Conservation (phyloP, 1,140 invertebrate species). For the Drosophila kurseongensis region DNA sequence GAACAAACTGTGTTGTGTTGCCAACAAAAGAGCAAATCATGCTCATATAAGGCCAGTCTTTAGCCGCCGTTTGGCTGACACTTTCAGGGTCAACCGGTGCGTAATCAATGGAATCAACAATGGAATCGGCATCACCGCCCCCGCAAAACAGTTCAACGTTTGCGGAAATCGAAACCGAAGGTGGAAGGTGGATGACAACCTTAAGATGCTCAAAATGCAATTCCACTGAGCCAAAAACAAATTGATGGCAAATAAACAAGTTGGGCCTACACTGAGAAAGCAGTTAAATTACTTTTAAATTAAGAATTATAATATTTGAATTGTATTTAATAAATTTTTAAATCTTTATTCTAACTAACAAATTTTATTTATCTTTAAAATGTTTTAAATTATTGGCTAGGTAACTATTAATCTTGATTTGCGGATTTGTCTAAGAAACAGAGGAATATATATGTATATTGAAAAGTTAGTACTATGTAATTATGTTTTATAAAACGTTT, state of each 20-base stretch:
- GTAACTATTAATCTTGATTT: too few relatives aligned
- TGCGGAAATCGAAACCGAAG: slow-evolving; percentile 52
- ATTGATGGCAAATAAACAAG: slow-evolving; percentile 57
- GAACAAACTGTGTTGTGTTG: slow-evolving; percentile 25
- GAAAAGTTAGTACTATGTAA: too few relatives aligned
- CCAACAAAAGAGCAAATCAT: slow-evolving; percentile 58
- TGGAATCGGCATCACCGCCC: slow-evolving; percentile 18
- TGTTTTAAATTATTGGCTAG: too few relatives aligned
- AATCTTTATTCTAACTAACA: neutral
- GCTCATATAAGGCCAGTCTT: slow-evolving; percentile 67
- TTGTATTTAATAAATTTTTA: too few relatives aligned
- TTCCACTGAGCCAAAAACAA: slow-evolving; percentile 43
- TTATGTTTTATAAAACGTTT: too few relatives aligned
- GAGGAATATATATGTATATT: too few relatives aligned
- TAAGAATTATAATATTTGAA: neutral
- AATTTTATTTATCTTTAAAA: neutral
- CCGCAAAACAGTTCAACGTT: slow-evolving; percentile 46
- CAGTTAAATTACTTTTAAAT: neutral
- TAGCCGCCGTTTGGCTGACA: slow-evolving; percentile 34
- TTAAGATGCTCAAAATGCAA: slow-evolving; percentile 40
- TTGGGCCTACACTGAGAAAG: slow-evolving; percentile 22
- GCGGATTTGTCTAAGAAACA: too few relatives aligned
- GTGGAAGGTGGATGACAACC: slow-evolving; percentile 19
- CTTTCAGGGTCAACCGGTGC: slow-evolving; percentile 74
- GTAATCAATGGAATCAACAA: slow-evolving; percentile 31